Base-by-base conservation (phyloP, 1,140 invertebrate genomes). In the Sarcophaga peregrina region DNA sequence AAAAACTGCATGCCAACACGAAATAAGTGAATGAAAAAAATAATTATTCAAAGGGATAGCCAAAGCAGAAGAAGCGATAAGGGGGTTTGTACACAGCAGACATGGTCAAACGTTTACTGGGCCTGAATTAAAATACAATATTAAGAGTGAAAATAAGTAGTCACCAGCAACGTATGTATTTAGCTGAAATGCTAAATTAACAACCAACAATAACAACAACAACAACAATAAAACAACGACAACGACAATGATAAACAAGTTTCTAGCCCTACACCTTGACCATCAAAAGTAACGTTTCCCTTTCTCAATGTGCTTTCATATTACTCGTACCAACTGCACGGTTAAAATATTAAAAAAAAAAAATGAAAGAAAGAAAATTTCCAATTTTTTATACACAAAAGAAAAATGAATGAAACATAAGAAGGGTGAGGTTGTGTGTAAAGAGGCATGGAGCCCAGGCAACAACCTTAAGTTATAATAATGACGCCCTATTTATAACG, bases 1-100 rank as follows among this genome's bases (percentile, higher is more conserved):
- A 52, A 13, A 17, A 68, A 68, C n/a, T 68, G 62, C 62, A 68
- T 68, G 62, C 62, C n/a, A 68, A 17, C 62, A 68, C 62, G 62
- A 68, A 68, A 68, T 68, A 20, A 68, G 17, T 68, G 62, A 68
- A 58, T 6, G n/a, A 58, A n/a, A 37, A 37, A 37, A 37, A 37
- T 2, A 37, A 37, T 37, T 37, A 37, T 37, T 37, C 25, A 37
- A 37, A 37, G 25, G 25, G 25, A 4, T 37, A 37, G 25, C 25
- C 25, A 4, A 2, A 4, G 25, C 25, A 37, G 4, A 37, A 37
- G 25, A 2, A 2, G 25, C 1, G 25, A 37, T 1, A 4, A 37
- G 25, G 25, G 25, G 25, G 25, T 4, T 37, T 37, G 4, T 37
- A 37, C 25, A 37, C 25, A 37, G 25, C 25, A n/a, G n/a, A n/a